Evolutionary conservation across 2,113 vertebrate genomes (phyloP).

Genomic region (Calyptomena viridis): DNA sequence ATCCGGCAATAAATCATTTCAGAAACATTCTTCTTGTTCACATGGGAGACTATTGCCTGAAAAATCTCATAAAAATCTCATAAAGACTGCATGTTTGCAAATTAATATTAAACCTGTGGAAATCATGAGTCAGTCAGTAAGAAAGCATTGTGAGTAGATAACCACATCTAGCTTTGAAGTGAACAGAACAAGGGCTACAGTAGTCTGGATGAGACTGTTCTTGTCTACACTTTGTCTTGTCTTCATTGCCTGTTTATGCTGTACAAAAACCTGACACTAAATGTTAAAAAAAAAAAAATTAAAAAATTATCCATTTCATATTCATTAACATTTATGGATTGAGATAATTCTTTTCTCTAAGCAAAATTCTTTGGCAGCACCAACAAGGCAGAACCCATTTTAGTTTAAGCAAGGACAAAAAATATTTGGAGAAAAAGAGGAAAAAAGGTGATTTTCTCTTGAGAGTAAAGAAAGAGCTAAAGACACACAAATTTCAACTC

Average conservation of each 20-base stretch:
- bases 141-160: neutral
- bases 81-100: neutral
- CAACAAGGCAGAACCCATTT: neutral
- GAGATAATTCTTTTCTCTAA: neutral
- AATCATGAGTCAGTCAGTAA: neutral
- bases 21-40: neutral
- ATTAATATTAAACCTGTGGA: neutral
- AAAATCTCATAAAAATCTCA: neutral
- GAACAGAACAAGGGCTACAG: neutral
- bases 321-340: neutral
- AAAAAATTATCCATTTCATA: neutral
- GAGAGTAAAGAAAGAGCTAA: neutral
- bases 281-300: neutral
- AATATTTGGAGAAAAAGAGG: neutral
- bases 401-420: neutral
- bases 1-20: neutral
- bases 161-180: neutral
- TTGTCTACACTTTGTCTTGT: neutral
- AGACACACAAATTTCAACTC: neutral
- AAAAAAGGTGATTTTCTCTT: neutral
- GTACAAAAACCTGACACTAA: neutral
- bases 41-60: neutral
- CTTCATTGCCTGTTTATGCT: neutral
- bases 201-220: neutral
- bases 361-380: neutral